Conservation (phyloP, 2,113 vertebrate genomes). For the Stigmatopora nigra region DNA sequence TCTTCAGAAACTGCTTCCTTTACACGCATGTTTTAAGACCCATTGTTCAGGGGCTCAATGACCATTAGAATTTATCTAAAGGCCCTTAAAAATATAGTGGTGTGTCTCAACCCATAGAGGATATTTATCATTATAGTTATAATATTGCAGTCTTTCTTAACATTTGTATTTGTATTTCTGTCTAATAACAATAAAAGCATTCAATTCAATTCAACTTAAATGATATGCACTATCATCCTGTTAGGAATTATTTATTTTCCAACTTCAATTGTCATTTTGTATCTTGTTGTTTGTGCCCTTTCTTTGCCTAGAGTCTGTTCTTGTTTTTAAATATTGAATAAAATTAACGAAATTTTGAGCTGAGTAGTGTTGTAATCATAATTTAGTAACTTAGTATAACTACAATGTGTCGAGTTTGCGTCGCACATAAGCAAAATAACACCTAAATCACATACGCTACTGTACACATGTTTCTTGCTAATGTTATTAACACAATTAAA, state of each 20-base stretch:
- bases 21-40: neutral
- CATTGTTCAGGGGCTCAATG: neutral
- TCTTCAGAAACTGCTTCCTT: conserved; percentile 4
- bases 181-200: no score
- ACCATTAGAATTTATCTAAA: neutral
- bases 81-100: neutral
- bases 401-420: neutral
- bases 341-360: neutral
- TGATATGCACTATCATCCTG: neutral
- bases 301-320: neutral
- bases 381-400: neutral
- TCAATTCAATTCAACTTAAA: no score
- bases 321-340: neutral
- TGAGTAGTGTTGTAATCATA: neutral
- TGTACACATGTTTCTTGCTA: no score
- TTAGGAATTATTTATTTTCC: neutral
- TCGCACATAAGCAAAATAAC: no score
- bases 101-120: neutral
- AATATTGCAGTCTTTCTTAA: neutral
- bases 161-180: neutral
- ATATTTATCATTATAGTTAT: neutral
- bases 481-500: no score
- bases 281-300: neutral
- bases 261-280: neutral
- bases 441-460: no score